Evolutionary conservation across 2,113 vertebrate genomes (phyloP).

Genomic region (Formicarius rufipectus): DNA sequence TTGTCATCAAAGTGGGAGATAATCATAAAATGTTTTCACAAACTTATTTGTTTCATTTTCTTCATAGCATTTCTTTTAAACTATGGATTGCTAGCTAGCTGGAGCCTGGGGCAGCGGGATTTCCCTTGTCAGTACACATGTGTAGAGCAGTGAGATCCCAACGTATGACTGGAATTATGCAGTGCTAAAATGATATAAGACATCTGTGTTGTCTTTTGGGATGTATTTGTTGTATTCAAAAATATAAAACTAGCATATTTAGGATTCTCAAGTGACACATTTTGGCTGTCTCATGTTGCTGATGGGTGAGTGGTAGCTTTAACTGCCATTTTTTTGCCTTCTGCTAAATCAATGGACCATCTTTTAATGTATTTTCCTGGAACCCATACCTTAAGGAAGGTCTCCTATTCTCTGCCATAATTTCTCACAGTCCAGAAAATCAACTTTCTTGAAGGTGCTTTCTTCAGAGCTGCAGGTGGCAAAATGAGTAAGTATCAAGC

Average conservation of each 20-base stretch:
- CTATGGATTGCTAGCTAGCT: background rate
- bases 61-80: background rate
- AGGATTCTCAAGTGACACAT: background rate
- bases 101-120: background rate
- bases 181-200: background rate
- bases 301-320: background rate
- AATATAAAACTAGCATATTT: background rate
- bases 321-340: background rate
- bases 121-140: background rate
- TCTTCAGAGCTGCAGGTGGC: background rate
- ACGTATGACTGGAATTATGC: background rate
- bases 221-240: background rate
- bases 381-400: background rate
- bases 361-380: background rate
- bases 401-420: background rate
- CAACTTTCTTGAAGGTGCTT: background rate
- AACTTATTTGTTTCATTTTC: background rate
- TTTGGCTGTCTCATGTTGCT: background rate
- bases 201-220: background rate
- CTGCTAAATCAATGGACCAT: background rate
- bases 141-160: background rate
- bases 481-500: background rate
- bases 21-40: background rate
- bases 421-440: background rate
- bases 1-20: background rate